Base-by-base conservation (phyloP, 2,888 invertebrate genomes). In the Neoaliturus tenellus region DNA sequence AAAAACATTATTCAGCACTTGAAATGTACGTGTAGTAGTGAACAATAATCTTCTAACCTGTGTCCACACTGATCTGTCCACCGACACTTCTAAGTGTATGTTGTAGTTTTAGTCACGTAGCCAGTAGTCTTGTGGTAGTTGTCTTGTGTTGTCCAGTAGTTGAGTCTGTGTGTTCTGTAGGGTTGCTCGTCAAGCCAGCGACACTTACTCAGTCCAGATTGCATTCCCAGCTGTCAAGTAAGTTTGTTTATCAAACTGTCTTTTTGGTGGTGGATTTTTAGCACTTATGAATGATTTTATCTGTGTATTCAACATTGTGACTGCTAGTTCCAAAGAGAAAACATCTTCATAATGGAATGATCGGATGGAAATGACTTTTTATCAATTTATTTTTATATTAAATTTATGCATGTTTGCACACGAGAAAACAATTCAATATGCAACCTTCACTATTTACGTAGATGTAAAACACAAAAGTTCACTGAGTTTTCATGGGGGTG, bases 181-280 rank as follows among this genome's bases (percentile, higher is more conserved):
- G 85, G 86, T 87, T 58, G 86, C 85, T 35, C 95, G 97, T 91
- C 96, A 96, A 86, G 95, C 94, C 90, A 96, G 96, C 91, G 97
- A 97, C 92, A 97, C 97, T 89, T 98, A 98, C 93, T 95, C 93
- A 92, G 94, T 98, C 91, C 96, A 97, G 92, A 96, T 98, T 91
- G 94, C 96, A 90, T 97, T 97, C 95, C 97, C 97, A 90, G 95
- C 97, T 90, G 93, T 96, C 93, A 97, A 96, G 97, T 97, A 95
- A 96, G 93, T 90, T 88, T 87, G 20, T 62, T 23, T 48, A 17
- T 71, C 31, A 12, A 25, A 28, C 28, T 17, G 4, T 62, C n/a
- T 25, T 2, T 8, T 25, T 28, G 62, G 62, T 62, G 62, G 14
- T 28, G 62, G 62, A 39, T 39, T n/a, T 44, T 44, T 44, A 12